phyloP scores from a whole-genome alignment of 2,113 vertebrate species.

The Pholis gunnellus region DNA sequence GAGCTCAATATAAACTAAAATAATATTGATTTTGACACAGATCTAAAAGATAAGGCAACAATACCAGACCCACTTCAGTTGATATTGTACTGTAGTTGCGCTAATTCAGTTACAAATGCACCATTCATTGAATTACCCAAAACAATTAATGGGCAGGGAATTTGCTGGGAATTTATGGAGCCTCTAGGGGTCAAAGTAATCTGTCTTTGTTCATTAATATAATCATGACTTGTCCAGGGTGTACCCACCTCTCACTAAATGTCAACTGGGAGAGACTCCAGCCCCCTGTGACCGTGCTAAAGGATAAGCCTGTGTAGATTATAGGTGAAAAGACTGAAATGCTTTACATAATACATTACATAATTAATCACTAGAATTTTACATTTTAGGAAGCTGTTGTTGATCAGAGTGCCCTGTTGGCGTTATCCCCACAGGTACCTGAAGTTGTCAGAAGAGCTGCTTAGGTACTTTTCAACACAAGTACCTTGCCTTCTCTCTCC shows the following conservation, averaged over 20 bases:
- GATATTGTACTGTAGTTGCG: conserved; percentile 14
- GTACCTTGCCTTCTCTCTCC: neutral
- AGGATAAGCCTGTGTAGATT: neutral
- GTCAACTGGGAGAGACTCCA: neutral
- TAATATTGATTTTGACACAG: neutral
- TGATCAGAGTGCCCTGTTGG: neutral
- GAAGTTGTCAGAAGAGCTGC: neutral
- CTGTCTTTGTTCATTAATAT: conserved; percentile 26
- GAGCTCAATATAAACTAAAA: neutral
- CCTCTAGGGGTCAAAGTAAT: conserved; percentile 34
- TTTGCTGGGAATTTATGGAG: conserved; percentile 19
- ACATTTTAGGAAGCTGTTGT: neutral
- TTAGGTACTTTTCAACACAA: neutral
- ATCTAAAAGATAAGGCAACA: conserved; percentile 9
- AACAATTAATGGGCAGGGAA: conserved; percentile 48
- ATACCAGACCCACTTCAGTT: conserved; percentile 2
- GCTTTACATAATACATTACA: neutral
- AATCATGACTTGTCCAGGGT: conserved; percentile 5
- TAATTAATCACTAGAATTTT: neutral
- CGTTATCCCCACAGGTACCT: neutral
- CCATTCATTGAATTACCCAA: conserved; percentile 36
- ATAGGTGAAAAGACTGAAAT: neutral
- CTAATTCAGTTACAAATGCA: conserved; percentile 32
- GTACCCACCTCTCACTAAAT: neutral
- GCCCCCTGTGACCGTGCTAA: neutral